phyloP scores from a whole-genome alignment of 1,140 invertebrate genomes.

The Ruditapes philippinarum region DNA sequence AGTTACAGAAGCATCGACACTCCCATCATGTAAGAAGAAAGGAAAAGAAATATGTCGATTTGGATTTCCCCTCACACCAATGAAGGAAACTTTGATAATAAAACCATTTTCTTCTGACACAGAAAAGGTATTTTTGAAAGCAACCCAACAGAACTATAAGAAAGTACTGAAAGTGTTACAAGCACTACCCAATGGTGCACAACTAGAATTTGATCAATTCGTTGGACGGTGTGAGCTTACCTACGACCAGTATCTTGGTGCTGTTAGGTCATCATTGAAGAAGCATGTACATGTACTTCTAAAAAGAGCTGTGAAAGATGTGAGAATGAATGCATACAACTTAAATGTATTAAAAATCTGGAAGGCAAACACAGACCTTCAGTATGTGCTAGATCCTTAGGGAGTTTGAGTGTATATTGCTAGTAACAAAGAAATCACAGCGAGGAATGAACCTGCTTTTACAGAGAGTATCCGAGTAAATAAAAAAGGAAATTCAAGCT shows the following conservation, averaged over 20 bases:
- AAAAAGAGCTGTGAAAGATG: constrained; percentile 58
- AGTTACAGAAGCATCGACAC: constrained; percentile 65
- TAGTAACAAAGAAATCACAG: constrained; percentile 68
- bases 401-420: constrained; percentile 67
- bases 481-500: constrained; percentile 43
- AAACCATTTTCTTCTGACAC: constrained; percentile 53
- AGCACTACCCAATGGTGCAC: not conserved
- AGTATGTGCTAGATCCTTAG: constrained; percentile 66
- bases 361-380: constrained; percentile 67
- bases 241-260: constrained; percentile 62
- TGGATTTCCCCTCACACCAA: constrained; percentile 68
- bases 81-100: constrained; percentile 68
- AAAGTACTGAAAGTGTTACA: constrained; percentile 36
- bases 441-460: constrained; percentile 63
- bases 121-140: not conserved
- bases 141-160: constrained; percentile 3
- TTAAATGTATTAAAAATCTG: constrained; percentile 53
- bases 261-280: constrained; percentile 63
- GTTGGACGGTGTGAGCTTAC: constrained; percentile 43
- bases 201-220: constrained; percentile 48
- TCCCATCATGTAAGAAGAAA: constrained; percentile 67
- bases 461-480: constrained; percentile 39
- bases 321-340: constrained; percentile 64
- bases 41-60: constrained; percentile 37
- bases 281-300: constrained; percentile 64